Percentiles rank a stretch among this genome's conserved stretches.
These are phyloP conservation scores for Camelus dromedarius DNA, from an alignment of 2,113 vertebrate genomes.

Conservation along the genomic window DNA sequence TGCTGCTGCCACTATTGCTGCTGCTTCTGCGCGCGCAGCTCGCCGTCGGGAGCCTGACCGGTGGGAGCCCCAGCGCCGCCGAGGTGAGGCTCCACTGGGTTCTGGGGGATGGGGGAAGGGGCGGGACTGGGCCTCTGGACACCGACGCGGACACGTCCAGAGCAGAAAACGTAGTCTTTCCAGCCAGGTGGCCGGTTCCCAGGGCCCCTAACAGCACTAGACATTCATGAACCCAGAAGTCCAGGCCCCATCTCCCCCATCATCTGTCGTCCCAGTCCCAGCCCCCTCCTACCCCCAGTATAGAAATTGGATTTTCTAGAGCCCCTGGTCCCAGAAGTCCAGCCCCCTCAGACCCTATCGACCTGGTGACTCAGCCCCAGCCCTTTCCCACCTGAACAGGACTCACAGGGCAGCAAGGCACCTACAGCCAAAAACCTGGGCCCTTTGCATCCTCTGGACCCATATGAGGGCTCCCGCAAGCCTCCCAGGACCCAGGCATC, in stretches of 20 bases:
- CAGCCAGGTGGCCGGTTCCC: not conserved
- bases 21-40: conserved; percentile 79
- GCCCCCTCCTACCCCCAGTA: not conserved
- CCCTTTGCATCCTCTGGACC: not conserved
- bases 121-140: conserved; percentile 35
- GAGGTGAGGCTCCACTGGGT: conserved; percentile 77
- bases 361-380: conserved; percentile 28
- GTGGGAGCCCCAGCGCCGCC: conserved; percentile 72
- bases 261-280: not conserved
- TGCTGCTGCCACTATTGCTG: conserved; percentile 64
- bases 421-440: not conserved
- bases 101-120: conserved; percentile 59
- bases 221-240: not conserved
- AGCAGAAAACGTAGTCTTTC: conserved; percentile 35
- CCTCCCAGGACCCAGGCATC: not conserved
- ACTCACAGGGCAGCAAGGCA: conserved; percentile 11
- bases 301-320: not conserved
- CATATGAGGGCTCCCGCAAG: not conserved
- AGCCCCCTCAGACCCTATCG: not conserved
- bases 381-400: conserved; percentile 7
- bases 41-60: conserved; percentile 69
- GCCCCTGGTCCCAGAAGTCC: not conserved
- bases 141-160: not conserved
- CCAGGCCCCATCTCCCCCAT: not conserved
- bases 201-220: not conserved